Evolutionary conservation across 2,113 vertebrate species (phyloP), one percentile per base, ranked within the genome.

Genomic region (Mixornis gularis): DNA sequence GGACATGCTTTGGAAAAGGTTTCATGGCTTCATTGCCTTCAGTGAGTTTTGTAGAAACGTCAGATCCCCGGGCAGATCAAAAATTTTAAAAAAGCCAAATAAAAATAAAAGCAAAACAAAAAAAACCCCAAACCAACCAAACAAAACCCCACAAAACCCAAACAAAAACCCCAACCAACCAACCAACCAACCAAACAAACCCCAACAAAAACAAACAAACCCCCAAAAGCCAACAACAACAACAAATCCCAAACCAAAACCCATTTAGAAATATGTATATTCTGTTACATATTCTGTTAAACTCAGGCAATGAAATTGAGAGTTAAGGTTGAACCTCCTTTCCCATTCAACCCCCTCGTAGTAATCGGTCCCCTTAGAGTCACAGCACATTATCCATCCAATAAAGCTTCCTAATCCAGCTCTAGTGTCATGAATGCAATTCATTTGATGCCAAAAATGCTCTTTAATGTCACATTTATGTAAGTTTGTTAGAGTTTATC

Each of bases 401-500:
- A 90, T 74, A 90, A 84, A 85, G 63, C 48, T 91, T 92, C 71
- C 32, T 69, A 86, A 90, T 91, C 44, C 62, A 76, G 27, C 49
- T 72, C 62, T 36, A 43, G 32, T 90, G 71, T 92, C 89, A 85
- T 73, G 60, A 74, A 48, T 77, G 11, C 51, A 52, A 78, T 64
- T 88, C 17, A 81, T 81, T 73, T 53, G 46, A 68, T 93, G 79
- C 56, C 56, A 93, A 83, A 77, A 87, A 40, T 63, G n/a, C 41
- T 84, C 84, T 86, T 94, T 70, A 85, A 72, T 91, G 76, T 84
- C 17, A 52, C 73, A 41, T 66, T 81, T 94, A 36, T 81, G 9
- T 29, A 81, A 73, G 59, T 86, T 91, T 65, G 36, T 48, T 77
- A 49, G 53, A 68, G 58, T 79, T 76, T 79, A 32, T 84, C 81